phyloP scores from a whole-genome alignment of 2,797 vertebrate species.

The Aeoliscus strigatus region DNA sequence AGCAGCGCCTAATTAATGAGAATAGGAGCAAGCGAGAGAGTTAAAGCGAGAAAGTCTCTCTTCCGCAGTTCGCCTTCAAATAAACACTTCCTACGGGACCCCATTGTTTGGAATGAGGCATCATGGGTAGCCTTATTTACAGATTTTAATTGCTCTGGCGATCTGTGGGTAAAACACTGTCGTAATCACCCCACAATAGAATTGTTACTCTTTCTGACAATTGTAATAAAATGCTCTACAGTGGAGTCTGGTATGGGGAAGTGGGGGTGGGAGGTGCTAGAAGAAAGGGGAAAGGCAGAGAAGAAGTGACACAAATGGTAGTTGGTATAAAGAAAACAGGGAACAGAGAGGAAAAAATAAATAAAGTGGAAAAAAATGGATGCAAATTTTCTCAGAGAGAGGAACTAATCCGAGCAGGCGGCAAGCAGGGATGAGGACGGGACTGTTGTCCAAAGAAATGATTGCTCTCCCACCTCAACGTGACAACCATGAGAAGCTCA shows the following conservation, averaged over 20 bases:
- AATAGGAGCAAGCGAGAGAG: conserved; percentile 43
- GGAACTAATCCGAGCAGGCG: conserved; percentile 72
- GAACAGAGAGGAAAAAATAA: conserved; percentile 38
- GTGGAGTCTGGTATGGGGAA: no score
- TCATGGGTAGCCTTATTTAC: conserved; percentile 83
- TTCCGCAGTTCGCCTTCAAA: conserved; percentile 73
- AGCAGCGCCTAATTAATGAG: conserved; percentile 77
- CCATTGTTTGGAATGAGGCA: conserved; percentile 78
- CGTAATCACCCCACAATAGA: conserved; percentile 84
- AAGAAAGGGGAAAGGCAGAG: conserved; percentile 33
- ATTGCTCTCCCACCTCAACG: conserved; percentile 71
- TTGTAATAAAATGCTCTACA: conserved; percentile 81
- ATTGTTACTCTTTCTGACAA: conserved; percentile 82
- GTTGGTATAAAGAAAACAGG: conserved; percentile 31
- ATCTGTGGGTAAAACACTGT: conserved; percentile 81
- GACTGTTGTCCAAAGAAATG: conserved; percentile 68
- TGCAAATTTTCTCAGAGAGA: conserved; percentile 68
- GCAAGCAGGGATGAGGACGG: conserved; percentile 65
- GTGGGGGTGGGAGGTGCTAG: conserved; percentile 54
- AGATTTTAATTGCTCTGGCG: conserved; percentile 92
- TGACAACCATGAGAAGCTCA: conserved; percentile 77
- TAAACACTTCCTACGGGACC: conserved; percentile 75
- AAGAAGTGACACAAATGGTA: conserved; percentile 34
- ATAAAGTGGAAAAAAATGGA: conserved; percentile 50
- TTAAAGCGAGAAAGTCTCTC: conserved; percentile 57